phyloP scores from a whole-genome alignment of 2,888 invertebrate species.

The Ectemnius cavifrons region DNA sequence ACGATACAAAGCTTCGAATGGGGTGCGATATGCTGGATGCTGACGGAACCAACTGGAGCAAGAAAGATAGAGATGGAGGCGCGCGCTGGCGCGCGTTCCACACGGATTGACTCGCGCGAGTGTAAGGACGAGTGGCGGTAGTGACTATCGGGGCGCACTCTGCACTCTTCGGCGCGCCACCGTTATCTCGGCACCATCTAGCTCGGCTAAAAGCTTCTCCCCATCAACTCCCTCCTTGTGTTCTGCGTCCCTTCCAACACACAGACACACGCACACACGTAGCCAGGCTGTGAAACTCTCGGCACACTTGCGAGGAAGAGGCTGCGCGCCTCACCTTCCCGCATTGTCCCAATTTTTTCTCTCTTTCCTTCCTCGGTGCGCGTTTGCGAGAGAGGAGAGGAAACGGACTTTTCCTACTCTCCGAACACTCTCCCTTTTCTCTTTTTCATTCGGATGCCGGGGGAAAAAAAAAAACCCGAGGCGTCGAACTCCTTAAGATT shows the following conservation, averaged over 20 bases:
- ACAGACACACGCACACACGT: no score
- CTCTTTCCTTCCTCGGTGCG: slow-evolving; percentile 42
- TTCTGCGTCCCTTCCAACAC: slow-evolving; percentile 32
- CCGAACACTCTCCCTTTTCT: no score
- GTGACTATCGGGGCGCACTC: slow-evolving; percentile 63
- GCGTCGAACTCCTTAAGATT: no score
- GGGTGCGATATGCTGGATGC: no score
- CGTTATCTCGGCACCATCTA: slow-evolving; percentile 78
- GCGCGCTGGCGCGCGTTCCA: background rate
- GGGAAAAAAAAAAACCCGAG: no score
- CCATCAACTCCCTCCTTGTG: slow-evolving; percentile 68
- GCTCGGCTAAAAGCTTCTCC: slow-evolving; percentile 77
- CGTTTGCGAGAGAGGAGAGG: background rate
- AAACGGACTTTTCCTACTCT: no score
- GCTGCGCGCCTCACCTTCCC: slow-evolving; percentile 28
- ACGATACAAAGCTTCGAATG: no score
- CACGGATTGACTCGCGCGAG: slow-evolving; percentile 11
- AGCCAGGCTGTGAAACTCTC: no score
- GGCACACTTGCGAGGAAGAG: no score
- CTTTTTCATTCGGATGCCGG: no score
- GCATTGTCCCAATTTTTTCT: slow-evolving; percentile 67
- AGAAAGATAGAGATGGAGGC: slow-evolving; percentile 24
- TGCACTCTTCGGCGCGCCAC: slow-evolving; percentile 70
- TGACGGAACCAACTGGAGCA: slow-evolving; percentile 32
- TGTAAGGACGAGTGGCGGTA: slow-evolving; percentile 52